Base-by-base conservation (phyloP, 2,113 vertebrate species). In the Leptodactylus fuscus region DNA sequence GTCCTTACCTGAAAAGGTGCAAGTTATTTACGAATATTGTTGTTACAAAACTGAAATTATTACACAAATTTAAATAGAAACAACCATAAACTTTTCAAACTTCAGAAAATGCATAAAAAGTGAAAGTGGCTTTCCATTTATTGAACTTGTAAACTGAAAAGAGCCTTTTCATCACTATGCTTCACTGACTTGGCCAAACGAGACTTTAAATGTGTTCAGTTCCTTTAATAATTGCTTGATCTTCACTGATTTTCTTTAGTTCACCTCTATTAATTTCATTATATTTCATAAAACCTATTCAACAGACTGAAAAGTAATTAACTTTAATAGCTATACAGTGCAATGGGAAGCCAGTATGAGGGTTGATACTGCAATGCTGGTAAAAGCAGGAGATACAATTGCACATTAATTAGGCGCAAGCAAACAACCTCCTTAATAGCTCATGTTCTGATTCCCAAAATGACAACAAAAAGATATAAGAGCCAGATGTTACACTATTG, bases 341-440 rank as follows among this genome's bases (percentile, higher is more conserved):
- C 90, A 92, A 92, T 93, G 93, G 94, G 95, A 95, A 86, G 87
- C 91, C 87, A 90, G 89, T 85, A 60, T 81, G 91, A 88, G 90
- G 76, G 89, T 89, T 91, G 91, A 91, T 87, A 88, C 90, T 87
- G 90, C 90, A 88, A 86, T 29, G 91, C 89, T 93, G 93, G 93
- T 93, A 95, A 94, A 91, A 89, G 91, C 90, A 89, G 89, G 90
- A 87, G 89, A 85, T 88, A 93, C 91, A 91, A 92, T 34, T 82
- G 92, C 92, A 92, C 92, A 89, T 94, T 95, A 95, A 95, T 95
- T 95, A 95, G 91, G 92, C 92, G 91, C 94, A 94, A 94, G 94
- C 94, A 95, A 94, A 94, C 93, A 94, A 93, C 93, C 91, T 92
- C 91, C 89, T 93, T 94, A 94, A 94, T 92, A 94, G 91, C 92